phyloP scores from a whole-genome alignment of 2,113 vertebrate species.

The Polypterus senegalus region DNA sequence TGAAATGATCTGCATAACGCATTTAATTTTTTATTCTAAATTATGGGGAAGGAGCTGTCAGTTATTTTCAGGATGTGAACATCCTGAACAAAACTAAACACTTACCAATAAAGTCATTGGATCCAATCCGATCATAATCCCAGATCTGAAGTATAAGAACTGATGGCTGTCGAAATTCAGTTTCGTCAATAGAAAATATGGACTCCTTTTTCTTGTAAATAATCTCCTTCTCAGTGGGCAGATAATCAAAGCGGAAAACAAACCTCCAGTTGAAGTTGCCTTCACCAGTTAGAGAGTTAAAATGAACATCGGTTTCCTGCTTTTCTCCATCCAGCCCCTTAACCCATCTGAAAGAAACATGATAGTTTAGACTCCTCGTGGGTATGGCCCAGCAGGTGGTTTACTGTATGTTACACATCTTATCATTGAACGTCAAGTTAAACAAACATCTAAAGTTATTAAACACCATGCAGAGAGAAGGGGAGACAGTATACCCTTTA shows the following conservation, averaged over 20 bases:
- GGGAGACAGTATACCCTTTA: constrained; percentile 57
- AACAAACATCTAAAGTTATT: no score
- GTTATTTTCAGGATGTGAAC: background rate
- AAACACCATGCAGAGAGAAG: no score
- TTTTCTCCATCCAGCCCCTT: constrained; percentile 75
- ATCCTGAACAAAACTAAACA: constrained; percentile 6
- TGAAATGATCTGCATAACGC: no score
- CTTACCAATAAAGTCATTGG: constrained; percentile 85
- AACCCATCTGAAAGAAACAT: constrained; percentile 65
- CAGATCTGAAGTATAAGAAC: constrained; percentile 79
- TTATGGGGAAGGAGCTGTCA: background rate
- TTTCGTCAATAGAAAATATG: constrained; percentile 76
- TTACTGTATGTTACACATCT: no score
- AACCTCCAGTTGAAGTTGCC: constrained; percentile 96
- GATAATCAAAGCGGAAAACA: constrained; percentile 76
- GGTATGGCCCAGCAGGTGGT: no score
- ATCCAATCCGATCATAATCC: constrained; percentile 80
- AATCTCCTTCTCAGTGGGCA: constrained; percentile 80
- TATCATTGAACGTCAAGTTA: no score
- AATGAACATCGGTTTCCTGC: constrained; percentile 91
- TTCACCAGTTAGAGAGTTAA: constrained; percentile 85
- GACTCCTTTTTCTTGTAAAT: constrained; percentile 71
- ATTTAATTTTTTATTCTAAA: no score
- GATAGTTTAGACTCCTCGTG: no score
- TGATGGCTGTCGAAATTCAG: constrained; percentile 70